Base-by-base conservation (phyloP, 2,113 vertebrate genomes). In the Semicossyphus pulcher region DNA sequence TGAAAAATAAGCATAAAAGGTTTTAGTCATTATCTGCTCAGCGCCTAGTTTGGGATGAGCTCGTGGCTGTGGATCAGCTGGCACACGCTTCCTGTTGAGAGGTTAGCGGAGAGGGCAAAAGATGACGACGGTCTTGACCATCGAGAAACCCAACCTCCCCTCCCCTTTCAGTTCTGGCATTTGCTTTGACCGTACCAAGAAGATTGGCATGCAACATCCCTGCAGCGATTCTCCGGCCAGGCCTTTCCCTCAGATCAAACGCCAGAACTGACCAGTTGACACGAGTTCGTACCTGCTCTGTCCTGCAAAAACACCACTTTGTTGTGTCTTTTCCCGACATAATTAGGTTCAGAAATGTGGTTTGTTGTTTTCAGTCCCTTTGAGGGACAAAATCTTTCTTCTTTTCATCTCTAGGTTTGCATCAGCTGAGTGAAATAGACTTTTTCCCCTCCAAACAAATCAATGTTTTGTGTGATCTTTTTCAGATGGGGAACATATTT, bases 11-110 rank as follows among this genome's bases (percentile, higher is more conserved):
- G 74, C 75, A 81, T 87, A 89, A 91, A 88, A 85, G 83, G 89
- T 84, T 92, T 92, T 86, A 77, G 83, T 88, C 76, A 45, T 91
- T 89, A 90, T 92, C 88, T 83, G 83, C 74, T 82, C 67, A 72
- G 74, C 72, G 53, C 77, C 68, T 73, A 78, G 72, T 87, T 87
- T 80, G 62, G 72, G 78, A 84, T 84, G 64, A 81, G 78, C 76
- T 70, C 47, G 58, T 85, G 63, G 80, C 78, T 53, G 47, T 68
- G 57, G 67, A 78, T 86, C 80, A 81, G 63, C 68, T 89, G 86
- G 86, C 83, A 88, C 68, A 64, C 61, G 53, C 62, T 59, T 60
- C 63, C 41, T 76, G 72, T 57, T 77, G 69, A 74, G 49, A 73
- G 52, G 78, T 78, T 86, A 83, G 71, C 45, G 61, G 76, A 75